Evolutionary conservation across 1,140 invertebrate genomes (phyloP).

Genomic region (Ectropis grisescens): DNA sequence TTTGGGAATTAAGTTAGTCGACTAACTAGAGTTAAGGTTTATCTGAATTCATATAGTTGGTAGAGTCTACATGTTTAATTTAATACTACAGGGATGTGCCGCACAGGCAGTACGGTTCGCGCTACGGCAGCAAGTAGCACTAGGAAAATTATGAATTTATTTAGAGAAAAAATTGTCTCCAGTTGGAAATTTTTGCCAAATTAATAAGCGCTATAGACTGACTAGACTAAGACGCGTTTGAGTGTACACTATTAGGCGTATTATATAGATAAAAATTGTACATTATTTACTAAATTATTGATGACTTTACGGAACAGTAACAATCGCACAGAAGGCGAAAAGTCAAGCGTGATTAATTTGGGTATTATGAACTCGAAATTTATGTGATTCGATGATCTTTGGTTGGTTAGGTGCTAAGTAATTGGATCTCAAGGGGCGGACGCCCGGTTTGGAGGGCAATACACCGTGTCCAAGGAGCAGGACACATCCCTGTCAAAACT

Average conservation of each 20-base stretch:
- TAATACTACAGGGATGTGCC: constrained; percentile 66
- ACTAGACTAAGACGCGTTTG: constrained; percentile 66
- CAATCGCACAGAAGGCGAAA: constrained; percentile 13
- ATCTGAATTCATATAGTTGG: constrained; percentile 64
- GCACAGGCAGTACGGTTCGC: constrained; percentile 43
- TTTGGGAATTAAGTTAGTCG: constrained; percentile 66
- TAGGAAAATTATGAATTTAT: constrained; percentile 42
- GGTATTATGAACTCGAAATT: constrained; percentile 40
- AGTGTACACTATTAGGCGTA: constrained; percentile 69
- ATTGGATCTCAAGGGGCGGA: constrained; percentile 47
- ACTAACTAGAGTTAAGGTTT: constrained; percentile 61
- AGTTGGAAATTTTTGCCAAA: constrained; percentile 45
- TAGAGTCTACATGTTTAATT: constrained; percentile 59
- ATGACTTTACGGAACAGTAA: constrained; percentile 2
- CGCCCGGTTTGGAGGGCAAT: constrained; percentile 37
- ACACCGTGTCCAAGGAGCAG: constrained; percentile 65
- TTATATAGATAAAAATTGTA: constrained; percentile 63
- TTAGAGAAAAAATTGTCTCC: constrained; percentile 30
- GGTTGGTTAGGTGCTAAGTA: constrained; percentile 50
- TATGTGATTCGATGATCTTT: constrained; percentile 55
- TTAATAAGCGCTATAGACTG: constrained; percentile 69
- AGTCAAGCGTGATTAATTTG: constrained; percentile 50
- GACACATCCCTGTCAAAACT: constrained; percentile 67
- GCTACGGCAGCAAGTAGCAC: background rate
- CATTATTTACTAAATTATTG: constrained; percentile 61